Conservation (phyloP, 1,140 invertebrate species). For the Penaeus vannamei region DNA sequence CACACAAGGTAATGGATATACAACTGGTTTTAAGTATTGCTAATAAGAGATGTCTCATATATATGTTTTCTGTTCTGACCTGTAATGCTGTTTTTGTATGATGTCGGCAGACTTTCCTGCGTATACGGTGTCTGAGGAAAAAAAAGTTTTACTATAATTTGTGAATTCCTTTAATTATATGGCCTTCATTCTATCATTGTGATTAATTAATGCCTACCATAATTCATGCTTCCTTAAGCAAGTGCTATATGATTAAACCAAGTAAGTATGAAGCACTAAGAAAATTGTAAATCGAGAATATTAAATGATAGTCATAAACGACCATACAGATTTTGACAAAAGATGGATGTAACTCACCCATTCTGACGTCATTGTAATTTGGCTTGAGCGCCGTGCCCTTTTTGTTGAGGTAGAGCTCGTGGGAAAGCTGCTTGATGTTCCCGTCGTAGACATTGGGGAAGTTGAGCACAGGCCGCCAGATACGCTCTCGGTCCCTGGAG, state of each 20-base stretch:
- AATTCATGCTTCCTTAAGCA: no score
- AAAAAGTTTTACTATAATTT: neutral
- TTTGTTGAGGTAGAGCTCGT: slow-evolving; percentile 47
- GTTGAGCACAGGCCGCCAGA: slow-evolving; percentile 52
- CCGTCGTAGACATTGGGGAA: slow-evolving; percentile 65
- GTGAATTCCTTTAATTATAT: no score
- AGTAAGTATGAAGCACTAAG: neutral
- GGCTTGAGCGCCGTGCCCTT: slow-evolving; percentile 26
- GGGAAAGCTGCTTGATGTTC: slow-evolving; percentile 49
- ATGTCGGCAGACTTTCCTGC: slow-evolving; percentile 42
- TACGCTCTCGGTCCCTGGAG: slow-evolving; percentile 1
- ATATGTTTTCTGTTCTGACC: neutral
- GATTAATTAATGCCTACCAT: no score
- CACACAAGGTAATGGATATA: no score
- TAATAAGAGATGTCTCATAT: no score
- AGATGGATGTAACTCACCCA: slow-evolving; percentile 42
- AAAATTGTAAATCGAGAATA: neutral
- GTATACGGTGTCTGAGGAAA: slow-evolving; percentile 51
- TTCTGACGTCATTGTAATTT: slow-evolving; percentile 62
- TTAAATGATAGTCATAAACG: neutral
- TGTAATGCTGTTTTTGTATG: slow-evolving; percentile 53
- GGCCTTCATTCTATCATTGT: no score
- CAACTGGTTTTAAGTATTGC: no score
- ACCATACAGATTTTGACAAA: neutral
- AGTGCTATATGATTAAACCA: no score